Evolutionary conservation across 2,113 vertebrate species (phyloP).

Genomic region (Capreolus pygargus): DNA sequence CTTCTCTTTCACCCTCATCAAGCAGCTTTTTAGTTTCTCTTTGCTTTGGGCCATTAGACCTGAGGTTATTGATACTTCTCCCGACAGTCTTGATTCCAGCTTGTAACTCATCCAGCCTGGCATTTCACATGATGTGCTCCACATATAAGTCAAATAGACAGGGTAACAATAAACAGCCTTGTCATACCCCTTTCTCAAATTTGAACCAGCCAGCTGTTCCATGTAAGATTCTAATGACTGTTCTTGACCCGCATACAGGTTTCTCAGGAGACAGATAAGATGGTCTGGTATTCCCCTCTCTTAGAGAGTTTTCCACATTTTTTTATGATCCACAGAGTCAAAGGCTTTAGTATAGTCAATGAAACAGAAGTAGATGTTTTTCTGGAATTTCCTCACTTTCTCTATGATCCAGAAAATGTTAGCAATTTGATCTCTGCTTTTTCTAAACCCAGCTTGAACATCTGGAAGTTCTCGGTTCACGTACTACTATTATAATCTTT

Average conservation of each 20-base stretch:
- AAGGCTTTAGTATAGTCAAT: not conserved
- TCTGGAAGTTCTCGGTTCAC: not conserved
- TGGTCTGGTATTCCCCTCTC: not conserved
- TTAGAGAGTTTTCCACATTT: not conserved
- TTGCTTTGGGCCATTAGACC: fast-evolving
- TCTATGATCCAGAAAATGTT: not conserved
- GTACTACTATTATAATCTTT: not conserved
- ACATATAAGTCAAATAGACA: not conserved
- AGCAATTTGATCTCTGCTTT: not conserved
- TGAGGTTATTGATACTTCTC: not conserved
- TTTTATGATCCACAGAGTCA: not conserved
- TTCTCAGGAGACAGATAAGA: not conserved
- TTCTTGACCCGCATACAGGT: not conserved
- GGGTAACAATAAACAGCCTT: not conserved
- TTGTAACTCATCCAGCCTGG: not conserved
- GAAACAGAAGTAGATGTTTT: not conserved
- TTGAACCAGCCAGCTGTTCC: not conserved
- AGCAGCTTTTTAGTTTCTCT: not conserved
- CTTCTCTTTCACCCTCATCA: not conserved
- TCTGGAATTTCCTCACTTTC: not conserved
- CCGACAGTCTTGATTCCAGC: not conserved
- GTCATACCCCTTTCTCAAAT: not conserved
- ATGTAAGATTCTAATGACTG: not conserved
- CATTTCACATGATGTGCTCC: not conserved
- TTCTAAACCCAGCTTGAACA: not conserved